These are phyloP conservation scores for Pangasius larnaudii DNA, from an alignment of 2,797 vertebrate species.

Conservation along the genomic window DNA sequence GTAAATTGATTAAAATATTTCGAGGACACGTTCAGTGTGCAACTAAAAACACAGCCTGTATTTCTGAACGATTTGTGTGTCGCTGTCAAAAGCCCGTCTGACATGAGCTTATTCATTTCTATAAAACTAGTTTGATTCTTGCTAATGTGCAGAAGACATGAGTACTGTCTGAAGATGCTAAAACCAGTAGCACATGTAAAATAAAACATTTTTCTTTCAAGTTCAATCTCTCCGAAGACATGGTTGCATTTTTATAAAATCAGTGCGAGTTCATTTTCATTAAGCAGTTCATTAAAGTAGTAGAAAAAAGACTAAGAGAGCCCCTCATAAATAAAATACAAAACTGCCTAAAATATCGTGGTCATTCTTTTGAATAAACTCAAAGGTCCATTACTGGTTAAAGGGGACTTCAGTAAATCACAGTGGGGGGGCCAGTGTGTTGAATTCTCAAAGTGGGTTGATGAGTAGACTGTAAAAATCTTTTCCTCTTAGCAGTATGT, in stretches of 20 bases:
- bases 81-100: neutral
- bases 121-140: neutral
- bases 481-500: neutral
- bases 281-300: neutral
- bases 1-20: neutral
- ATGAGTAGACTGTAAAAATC: neutral
- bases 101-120: neutral
- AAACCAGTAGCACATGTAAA: neutral
- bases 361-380: neutral
- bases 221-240: neutral
- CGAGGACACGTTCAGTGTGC: neutral
- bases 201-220: neutral
- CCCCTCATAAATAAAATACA: neutral
- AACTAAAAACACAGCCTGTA: neutral
- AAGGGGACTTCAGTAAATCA: neutral
- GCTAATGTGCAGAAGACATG: neutral
- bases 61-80: neutral
- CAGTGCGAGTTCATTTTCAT: neutral
- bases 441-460: neutral
- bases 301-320: neutral
- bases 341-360: neutral
- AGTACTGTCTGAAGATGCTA: neutral
- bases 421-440: no score
- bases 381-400: neutral
- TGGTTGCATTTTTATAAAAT: neutral